A percentile compares a stretch with the other conserved stretches of the same genome.
Conservation (phyloP, 2,888 invertebrate genomes). For the Lasioglossum lativentre region DNA sequence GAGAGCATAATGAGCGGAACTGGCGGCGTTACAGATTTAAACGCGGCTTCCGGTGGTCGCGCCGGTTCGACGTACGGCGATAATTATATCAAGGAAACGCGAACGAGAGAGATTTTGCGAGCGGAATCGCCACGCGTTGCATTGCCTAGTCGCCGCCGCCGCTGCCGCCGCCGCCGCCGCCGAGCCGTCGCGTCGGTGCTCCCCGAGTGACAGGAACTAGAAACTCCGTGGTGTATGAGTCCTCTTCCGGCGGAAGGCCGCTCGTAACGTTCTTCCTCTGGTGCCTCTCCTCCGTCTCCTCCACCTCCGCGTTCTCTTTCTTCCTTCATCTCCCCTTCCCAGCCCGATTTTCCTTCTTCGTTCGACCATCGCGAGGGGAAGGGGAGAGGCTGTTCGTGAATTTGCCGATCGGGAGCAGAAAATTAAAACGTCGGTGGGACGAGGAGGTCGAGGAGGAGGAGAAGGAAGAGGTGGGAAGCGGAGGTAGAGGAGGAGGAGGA, state of each 20-base stretch:
- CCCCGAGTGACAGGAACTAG: slow-evolving; percentile 70
- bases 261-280: slow-evolving; percentile 67
- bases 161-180: too few relatives aligned
- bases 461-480: neutral
- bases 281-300: slow-evolving; percentile 19
- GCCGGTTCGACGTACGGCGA: slow-evolving; percentile 50
- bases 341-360: slow-evolving; percentile 15
- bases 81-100: slow-evolving; percentile 48
- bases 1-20: slow-evolving; percentile 42
- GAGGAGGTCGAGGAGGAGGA: neutral
- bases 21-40: slow-evolving; percentile 53
- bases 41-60: slow-evolving; percentile 42
- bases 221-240: slow-evolving; percentile 66
- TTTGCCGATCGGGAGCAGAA: slow-evolving; percentile 55
- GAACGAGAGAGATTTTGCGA: slow-evolving; percentile 50
- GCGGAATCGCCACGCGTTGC: slow-evolving; percentile 46
- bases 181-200: slow-evolving; percentile 20
- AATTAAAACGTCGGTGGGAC: slow-evolving; percentile 52
- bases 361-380: slow-evolving; percentile 38
- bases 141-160: slow-evolving; percentile 53
- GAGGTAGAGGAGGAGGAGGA: slow-evolving; percentile 1
- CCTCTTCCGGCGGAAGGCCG: slow-evolving; percentile 71
- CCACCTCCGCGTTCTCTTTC: neutral
- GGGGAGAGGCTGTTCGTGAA: slow-evolving; percentile 33
- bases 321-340: neutral